Percentiles rank a stretch among this genome's conserved stretches.
Conservation (phyloP, 2,797 vertebrate species). For the Darevskia nairensis region DNA sequence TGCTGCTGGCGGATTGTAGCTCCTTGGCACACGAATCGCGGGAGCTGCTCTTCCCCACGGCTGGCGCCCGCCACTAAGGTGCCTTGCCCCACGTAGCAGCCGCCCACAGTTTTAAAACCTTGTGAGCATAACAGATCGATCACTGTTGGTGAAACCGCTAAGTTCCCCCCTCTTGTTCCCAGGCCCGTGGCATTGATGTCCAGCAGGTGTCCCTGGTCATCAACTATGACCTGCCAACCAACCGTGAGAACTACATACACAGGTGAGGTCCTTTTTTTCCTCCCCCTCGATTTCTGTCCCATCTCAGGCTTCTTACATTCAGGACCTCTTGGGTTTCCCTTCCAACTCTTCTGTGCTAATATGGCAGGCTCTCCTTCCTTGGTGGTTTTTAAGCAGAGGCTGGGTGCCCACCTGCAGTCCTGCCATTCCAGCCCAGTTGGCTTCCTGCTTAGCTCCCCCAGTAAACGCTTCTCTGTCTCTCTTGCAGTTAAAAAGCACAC, state of each 20-base stretch:
- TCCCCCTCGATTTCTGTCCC: too few relatives aligned
- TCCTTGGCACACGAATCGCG: constrained; percentile 79
- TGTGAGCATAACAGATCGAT: fast-evolving
- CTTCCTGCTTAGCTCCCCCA: too few relatives aligned
- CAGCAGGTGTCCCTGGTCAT: constrained; percentile 93
- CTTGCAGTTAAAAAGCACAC: too few relatives aligned
- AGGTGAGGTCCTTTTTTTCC: constrained; percentile 73
- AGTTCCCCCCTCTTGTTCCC: neutral
- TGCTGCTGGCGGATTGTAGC: constrained; percentile 80
- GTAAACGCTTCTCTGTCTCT: too few relatives aligned
- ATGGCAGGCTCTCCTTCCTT: too few relatives aligned
- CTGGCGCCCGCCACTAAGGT: constrained; percentile 2
- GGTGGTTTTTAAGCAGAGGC: too few relatives aligned
- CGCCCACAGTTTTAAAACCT: neutral
- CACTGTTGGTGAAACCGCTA: too few relatives aligned
- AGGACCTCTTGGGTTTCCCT: too few relatives aligned
- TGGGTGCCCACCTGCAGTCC: too few relatives aligned
- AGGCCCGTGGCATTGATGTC: constrained; percentile 92
- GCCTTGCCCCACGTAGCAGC: neutral
- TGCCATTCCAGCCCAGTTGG: too few relatives aligned
- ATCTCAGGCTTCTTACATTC: too few relatives aligned
- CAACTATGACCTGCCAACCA: constrained; percentile 93
- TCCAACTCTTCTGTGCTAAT: too few relatives aligned
- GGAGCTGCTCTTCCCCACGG: constrained; percentile 72
- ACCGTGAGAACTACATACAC: constrained; percentile 94